phyloP scores from a whole-genome alignment of 2,797 vertebrate species.

The Karalla daura region DNA sequence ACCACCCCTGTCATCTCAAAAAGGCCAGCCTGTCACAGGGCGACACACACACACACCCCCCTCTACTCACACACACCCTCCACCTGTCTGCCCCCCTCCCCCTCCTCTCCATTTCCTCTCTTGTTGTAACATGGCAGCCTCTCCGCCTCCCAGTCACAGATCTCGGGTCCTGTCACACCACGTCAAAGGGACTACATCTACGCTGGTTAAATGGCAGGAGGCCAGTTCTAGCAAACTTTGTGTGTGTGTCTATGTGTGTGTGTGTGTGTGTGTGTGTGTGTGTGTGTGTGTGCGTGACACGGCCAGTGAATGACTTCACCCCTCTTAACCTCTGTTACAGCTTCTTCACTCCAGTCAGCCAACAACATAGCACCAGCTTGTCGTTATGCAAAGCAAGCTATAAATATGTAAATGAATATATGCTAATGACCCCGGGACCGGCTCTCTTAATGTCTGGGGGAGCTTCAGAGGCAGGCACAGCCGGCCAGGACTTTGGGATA shows the following conservation, averaged over 20 bases:
- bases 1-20: conserved; percentile 53
- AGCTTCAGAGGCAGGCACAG: conserved; percentile 37
- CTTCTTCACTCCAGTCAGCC: conserved; percentile 33
- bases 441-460: conserved; percentile 36
- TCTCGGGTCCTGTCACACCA: conserved; percentile 21
- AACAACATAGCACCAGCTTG: conserved; percentile 42
- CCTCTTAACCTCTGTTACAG: conserved; percentile 49
- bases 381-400: conserved; percentile 48
- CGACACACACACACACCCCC: neutral
- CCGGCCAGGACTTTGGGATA: conserved; percentile 17
- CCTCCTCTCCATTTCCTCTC: neutral
- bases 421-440: conserved; percentile 37
- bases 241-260: conserved; percentile 5
- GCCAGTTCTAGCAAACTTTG: conserved; percentile 18
- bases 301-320: conserved; percentile 47
- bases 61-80: conserved; percentile 32
- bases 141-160: neutral
- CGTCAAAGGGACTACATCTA: conserved; percentile 25
- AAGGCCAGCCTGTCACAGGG: conserved; percentile 46
- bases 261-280: conserved; percentile 4
- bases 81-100: neutral
- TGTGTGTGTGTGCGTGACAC: neutral
- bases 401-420: conserved; percentile 69
- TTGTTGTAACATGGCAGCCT: conserved; percentile 4
- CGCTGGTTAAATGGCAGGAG: conserved; percentile 19